A percentile compares a stretch with the other conserved stretches of the same genome.
These are phyloP conservation scores for Drosophila pachea DNA, from an alignment of 1,140 invertebrate species.

Conservation along the genomic window DNA sequence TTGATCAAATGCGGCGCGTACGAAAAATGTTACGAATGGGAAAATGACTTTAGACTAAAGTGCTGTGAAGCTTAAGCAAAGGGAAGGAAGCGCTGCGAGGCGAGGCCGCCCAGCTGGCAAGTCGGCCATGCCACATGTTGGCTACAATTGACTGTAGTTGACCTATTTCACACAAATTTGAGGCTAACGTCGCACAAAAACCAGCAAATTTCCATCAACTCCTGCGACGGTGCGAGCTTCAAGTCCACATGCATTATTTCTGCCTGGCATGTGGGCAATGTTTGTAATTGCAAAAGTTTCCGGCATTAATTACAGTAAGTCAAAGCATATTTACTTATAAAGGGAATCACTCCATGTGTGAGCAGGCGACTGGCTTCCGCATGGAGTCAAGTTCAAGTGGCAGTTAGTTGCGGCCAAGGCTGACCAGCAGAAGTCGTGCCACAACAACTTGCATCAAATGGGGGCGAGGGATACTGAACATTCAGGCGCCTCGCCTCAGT, in stretches of 20 bases:
- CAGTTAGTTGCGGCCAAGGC: conserved; percentile 27
- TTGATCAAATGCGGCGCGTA: conserved; percentile 68
- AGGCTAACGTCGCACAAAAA: conserved; percentile 31
- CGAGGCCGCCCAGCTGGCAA: conserved; percentile 24
- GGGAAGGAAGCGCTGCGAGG: not conserved
- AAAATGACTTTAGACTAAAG: conserved; percentile 29
- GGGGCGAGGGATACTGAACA: too few relatives aligned
- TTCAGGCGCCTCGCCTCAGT: too few relatives aligned
- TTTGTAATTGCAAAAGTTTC: conserved; percentile 71
- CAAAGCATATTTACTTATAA: conserved; percentile 13
- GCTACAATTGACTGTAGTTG: conserved; percentile 60
- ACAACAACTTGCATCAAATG: not conserved
- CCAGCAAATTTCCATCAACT: conserved; percentile 45
- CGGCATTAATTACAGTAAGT: conserved; percentile 37
- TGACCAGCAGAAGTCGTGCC: conserved; percentile 31
- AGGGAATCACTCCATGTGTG: conserved; percentile 2
- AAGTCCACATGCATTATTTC: conserved; percentile 50
- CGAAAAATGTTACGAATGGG: conserved; percentile 34
- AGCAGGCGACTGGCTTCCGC: not conserved
- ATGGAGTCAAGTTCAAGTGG: conserved; percentile 18
- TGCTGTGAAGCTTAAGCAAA: conserved; percentile 12
- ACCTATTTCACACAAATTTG: conserved; percentile 58
- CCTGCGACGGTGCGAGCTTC: conserved; percentile 14
- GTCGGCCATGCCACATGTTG: conserved; percentile 53
- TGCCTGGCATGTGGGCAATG: conserved; percentile 56